These are phyloP conservation scores for Anoplolepis gracilipes DNA, from an alignment of 1,140 invertebrate genomes.

Conservation along the genomic window DNA sequence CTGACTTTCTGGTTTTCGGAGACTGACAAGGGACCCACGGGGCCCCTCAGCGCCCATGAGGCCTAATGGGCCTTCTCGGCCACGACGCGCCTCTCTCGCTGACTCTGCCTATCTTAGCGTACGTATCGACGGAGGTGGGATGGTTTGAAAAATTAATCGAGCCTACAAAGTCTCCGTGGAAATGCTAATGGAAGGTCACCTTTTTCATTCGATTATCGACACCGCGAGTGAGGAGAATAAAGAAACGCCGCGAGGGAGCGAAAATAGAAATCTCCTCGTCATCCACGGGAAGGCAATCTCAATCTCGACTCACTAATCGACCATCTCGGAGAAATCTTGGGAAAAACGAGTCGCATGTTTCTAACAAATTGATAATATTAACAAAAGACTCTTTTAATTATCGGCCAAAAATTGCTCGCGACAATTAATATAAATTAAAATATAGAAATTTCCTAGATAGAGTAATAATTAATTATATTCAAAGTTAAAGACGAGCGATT, in stretches of 20 bases:
- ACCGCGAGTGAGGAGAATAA: conserved; percentile 23
- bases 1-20: conserved; percentile 86
- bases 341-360: background rate
- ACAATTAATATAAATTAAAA: background rate
- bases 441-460: background rate
- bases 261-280: conserved; percentile 31
- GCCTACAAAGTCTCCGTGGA: conserved; percentile 65
- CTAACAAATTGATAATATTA: background rate
- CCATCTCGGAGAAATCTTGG: background rate
- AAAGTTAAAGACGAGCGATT: background rate
- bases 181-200: conserved; percentile 69
- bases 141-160: conserved; percentile 84
- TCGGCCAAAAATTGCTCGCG: background rate
- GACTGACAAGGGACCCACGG: conserved; percentile 81
- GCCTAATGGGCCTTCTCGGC: conserved; percentile 76
- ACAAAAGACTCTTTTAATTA: background rate
- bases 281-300: background rate
- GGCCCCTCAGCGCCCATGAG: conserved; percentile 76
- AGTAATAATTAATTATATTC: background rate
- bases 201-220: conserved; percentile 70
- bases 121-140: conserved; percentile 75
- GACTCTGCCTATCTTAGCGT: conserved; percentile 69
- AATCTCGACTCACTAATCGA: conserved; percentile 34
- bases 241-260: conserved; percentile 1
- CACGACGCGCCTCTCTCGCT: conserved; percentile 36